Evolutionary conservation across 1,140 invertebrate species (phyloP), one percentile per base, ranked within the genome.

Genomic region (Pseudoatta argentina): DNA sequence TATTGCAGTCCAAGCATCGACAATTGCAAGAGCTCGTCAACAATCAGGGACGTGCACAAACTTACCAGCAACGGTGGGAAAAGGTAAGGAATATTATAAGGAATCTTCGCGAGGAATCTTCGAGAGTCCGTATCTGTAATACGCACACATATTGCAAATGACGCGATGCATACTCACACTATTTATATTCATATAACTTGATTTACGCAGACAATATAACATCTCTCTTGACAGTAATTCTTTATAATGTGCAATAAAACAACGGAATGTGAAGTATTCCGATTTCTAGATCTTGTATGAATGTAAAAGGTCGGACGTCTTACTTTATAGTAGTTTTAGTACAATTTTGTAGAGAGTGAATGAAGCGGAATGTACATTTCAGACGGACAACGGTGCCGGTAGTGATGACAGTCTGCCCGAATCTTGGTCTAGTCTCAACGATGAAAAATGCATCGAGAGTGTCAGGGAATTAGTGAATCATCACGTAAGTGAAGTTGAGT

Each of bases 381-480:
- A 95, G 95, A 95, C 94, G 30, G 94, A 94, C 57, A 93, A 95
- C 24, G 93, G 92, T n/a, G 86, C 88, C 4, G 91, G 91, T 3
- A 95, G 94, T 44, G 93, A 94, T 51, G 92, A 91, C 18, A 95
- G 94, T 76, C 89, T 94, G 61, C 92, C 93, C 69, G 94, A 95
- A 73, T 95, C 94, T 12, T 95, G 94, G 94, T 93, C 94, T 3
- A 95, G 93, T 83, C 64, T 94, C 21, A 94, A 93, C 88, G 96
- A 96, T 67, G 96, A 96, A 24, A 95, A 95, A 82, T 96, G 96
- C 10, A 94, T 96, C 3, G 93, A 95, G 71, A 95, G 93, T 51
- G 96, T 97, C 87, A 95, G 96, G 89, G 96, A 97, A 81, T 94
- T 96, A 63, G 96, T 97, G 21, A 96, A 96, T 88, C 95, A 96